Evolutionary conservation across 2,888 invertebrate genomes (phyloP), one percentile per base, ranked within the genome.

Genomic region (Lasioglossum calceatum): DNA sequence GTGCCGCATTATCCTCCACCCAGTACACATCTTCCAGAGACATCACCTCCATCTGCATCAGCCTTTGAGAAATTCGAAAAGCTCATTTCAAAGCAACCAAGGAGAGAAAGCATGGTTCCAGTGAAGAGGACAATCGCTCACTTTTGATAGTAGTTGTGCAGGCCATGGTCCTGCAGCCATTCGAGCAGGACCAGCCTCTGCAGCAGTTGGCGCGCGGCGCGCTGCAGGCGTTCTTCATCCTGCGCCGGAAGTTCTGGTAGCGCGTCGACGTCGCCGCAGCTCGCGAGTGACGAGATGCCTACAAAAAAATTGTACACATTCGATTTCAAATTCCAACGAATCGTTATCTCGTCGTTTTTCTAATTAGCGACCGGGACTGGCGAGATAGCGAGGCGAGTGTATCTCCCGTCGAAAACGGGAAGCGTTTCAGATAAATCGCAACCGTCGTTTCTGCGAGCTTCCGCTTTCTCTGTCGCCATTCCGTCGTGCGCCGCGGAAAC

Each of bases 21-120:
- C 98, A 98, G 95, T 98, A 98, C 50, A 98, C 98, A 95, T 98
- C 98, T 95, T 98, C 98, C 90, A 98, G 95, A n/a, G 98, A 97
- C 77, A 97, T 97, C 73, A 98, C 98, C 95, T 98, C 98, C 94
- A 98, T 96, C 92, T 97, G 97, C 92, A 98, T 96, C 92, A 98
- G 95, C 93, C 97, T 97, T 94, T 4, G 44, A 27, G 77, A 74
- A 76, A n/a, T 54, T 54, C 10, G 10, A 50, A 54, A n/a, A 54
- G 23, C 3, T 54, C 2, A n/a, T 54, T 44, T 14, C 0, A 4
- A 44, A 44, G 44, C 44, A 4, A 12, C 14, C 12, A 14, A 4
- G 4, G 27, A 0, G n/a, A 27, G 5, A 4, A 1, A 4, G 5
- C 27, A 64, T 16, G 14, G 14, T 54, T 54, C 23, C 54, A 5